Conservation (phyloP, 2,888 invertebrate genomes). For the Stramonita haemastoma region DNA sequence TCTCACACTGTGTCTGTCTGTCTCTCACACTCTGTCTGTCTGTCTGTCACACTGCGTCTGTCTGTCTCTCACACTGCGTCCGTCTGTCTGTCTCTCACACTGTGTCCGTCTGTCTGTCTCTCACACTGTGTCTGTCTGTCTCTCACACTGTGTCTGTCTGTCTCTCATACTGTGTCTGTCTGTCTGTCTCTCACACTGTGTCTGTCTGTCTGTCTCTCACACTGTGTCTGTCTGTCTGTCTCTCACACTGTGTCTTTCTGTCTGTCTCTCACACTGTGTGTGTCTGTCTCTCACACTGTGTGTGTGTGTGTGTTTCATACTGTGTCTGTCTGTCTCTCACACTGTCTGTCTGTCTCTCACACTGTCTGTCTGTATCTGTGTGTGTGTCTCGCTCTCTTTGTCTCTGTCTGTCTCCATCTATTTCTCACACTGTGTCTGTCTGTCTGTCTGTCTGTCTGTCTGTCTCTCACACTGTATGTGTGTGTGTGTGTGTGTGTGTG, state of each 20-base stretch:
- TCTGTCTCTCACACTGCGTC: too few species aligned
- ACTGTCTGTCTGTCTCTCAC: too few species aligned
- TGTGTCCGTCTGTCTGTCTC: background rate
- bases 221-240: background rate
- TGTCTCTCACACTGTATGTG: background rate
- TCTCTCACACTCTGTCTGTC: background rate
- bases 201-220: slow-evolving; percentile 4
- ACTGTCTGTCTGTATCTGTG: background rate
- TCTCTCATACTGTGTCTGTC: slow-evolving; percentile 28
- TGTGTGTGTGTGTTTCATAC: background rate
- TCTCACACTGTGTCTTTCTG: background rate
- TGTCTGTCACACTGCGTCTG: background rate
- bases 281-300: background rate
- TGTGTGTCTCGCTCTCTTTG: too few species aligned
- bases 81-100: background rate
- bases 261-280: background rate
- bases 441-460: background rate
- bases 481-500: slow-evolving; percentile 20
- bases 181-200: slow-evolving; percentile 23
- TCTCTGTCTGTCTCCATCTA: background rate
- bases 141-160: slow-evolving; percentile 29
- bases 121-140: background rate
- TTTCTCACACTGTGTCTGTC: background rate
- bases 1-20: slow-evolving; percentile 8
- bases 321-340: background rate